phyloP scores from a whole-genome alignment of 2,888 invertebrate species.

The Mystacides longicornis region DNA sequence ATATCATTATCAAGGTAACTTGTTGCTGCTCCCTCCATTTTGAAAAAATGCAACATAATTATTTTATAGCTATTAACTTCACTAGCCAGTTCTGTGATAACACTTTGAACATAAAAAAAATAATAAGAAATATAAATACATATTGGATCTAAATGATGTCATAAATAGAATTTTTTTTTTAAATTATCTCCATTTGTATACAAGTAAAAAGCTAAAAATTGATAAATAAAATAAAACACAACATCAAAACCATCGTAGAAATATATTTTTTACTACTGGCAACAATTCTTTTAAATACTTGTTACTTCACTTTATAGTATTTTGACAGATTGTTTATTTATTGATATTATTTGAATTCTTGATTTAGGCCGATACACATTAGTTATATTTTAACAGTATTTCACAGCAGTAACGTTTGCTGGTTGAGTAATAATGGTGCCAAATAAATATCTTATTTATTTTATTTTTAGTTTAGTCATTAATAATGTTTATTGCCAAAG shows the following conservation, averaged over 20 bases:
- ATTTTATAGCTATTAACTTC: not conserved
- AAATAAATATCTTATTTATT: not conserved
- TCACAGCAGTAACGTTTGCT: too few relatives aligned
- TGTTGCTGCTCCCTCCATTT: conserved; percentile 6
- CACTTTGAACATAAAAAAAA: not conserved
- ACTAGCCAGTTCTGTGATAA: not conserved
- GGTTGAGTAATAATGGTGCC: conserved; percentile 14
- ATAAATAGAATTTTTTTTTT: not conserved
- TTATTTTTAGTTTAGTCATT: conserved; percentile 25
- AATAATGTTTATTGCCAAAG: conserved; percentile 12
- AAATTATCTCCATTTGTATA: not conserved
- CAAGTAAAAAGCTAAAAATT: not conserved
- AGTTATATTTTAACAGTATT: too few relatives aligned
- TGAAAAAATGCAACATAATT: not conserved
- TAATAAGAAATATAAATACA: not conserved
- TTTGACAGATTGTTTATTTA: not conserved
- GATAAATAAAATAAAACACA: conserved; percentile 25
- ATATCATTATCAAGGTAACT: conserved; percentile 18
- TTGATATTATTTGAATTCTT: not conserved
- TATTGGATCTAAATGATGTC: not conserved
- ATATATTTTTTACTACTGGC: too few relatives aligned
- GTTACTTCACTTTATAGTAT: not conserved
- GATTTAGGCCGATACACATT: too few relatives aligned
- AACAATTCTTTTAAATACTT: not conserved
- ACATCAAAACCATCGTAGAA: conserved; percentile 21